Base-by-base conservation (phyloP, 1,140 invertebrate genomes). In the Cyclina sinensis region DNA sequence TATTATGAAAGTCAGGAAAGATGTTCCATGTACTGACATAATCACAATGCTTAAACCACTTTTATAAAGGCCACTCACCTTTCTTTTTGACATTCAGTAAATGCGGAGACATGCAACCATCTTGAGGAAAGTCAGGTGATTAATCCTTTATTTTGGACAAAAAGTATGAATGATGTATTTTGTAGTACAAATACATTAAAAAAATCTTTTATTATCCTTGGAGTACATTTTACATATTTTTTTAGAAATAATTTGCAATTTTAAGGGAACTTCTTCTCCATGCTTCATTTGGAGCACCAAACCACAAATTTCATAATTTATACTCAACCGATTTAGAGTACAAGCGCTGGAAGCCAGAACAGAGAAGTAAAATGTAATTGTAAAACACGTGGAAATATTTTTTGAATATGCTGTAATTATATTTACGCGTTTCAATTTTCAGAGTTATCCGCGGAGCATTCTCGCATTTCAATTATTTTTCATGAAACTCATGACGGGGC, bases 401-500 rank as follows among this genome's bases (percentile, higher is more conserved):
- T 62, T 62, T 24, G 18, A 18, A 57, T 57, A 57, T 62, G 27
- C 27, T 62, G 24, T 14, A 62, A 62, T 62, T 62, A 62, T 27
- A 62, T 62, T 62, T 27, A 24, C 70, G 4, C 39, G 70, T 48
- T 74, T 43, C n/a, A 74, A 5, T 48, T 46, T 43, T 27, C 24
- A 39, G 5, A 43, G 30, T 48, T 48, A 74, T 74, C 70, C 24
- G 16, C 35, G 16, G 18, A 5, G 37, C 70, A 43, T 43, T 27
- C 37, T 74, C 37, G 37, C 24, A 74, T 74, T 74, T 74, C 70
- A 74, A 74, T 74, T 74, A 74, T 74, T 74, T 74, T 70, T 37
- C 30, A 21, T 35, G 32, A 74, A 74, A 74, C 5, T 74, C 32
- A 39, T 46, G 70, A 24, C 39, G 70, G 37, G 39, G 70, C 32